A percentile compares a stretch with the other conserved stretches of the same genome.
phyloP scores from a whole-genome alignment of 2,113 vertebrate genomes.

The Mesembrinibis cayennensis region DNA sequence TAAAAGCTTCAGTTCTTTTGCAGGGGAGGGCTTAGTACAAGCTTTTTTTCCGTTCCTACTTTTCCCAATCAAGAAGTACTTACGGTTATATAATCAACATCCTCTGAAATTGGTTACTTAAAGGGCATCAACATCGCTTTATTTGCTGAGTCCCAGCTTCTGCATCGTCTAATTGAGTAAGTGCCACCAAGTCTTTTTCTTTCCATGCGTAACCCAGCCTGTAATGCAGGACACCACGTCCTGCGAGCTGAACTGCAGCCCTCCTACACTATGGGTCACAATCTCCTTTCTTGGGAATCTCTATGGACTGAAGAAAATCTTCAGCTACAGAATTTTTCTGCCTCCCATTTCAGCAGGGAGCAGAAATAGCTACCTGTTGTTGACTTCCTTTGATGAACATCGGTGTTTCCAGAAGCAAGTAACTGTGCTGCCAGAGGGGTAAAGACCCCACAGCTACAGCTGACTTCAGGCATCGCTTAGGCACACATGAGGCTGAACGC shows the following conservation, averaged over 20 bases:
- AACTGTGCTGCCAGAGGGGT: not conserved
- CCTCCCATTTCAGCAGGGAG: not conserved
- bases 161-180: not conserved
- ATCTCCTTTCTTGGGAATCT: not conserved
- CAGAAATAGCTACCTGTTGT: not conserved
- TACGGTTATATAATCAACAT: not conserved
- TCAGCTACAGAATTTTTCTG: not conserved
- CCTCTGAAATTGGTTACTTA: not conserved
- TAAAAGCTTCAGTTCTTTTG: not conserved
- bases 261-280: rapidly evolving
- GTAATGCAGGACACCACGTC: no score
- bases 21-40: not conserved
- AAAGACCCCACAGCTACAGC: not conserved
- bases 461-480: not conserved
- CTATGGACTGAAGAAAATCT: not conserved
- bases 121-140: not conserved
- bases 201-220: rapidly evolving
- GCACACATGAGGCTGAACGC: rapidly evolving
- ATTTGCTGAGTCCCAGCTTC: not conserved
- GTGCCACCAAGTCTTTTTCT: no score
- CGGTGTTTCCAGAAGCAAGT: not conserved
- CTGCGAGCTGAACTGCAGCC: not conserved
- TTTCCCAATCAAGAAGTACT: not conserved
- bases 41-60: not conserved
- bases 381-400: not conserved